These are phyloP conservation scores for Mesocentrotus franciscanus DNA, from an alignment of 53 echinoderm and acorn worm genomes.

Conservation along the genomic window DNA sequence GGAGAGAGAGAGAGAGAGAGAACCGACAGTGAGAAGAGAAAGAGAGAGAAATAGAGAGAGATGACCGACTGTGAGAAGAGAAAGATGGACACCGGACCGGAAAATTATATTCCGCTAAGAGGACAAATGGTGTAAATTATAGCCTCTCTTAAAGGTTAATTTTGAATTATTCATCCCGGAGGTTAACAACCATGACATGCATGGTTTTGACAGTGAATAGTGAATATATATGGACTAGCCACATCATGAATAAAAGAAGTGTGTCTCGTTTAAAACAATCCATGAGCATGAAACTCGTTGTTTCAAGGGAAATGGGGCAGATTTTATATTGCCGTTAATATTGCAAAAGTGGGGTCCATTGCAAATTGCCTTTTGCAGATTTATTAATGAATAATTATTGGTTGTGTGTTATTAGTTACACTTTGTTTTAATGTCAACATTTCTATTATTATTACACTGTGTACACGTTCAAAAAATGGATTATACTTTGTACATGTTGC, in stretches of 20 bases:
- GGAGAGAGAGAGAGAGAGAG: background rate
- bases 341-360: no score
- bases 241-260: background rate
- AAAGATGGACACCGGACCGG: background rate
- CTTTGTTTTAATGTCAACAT: no score
- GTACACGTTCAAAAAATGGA: no score
- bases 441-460: no score
- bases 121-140: background rate
- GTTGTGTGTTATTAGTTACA: no score
- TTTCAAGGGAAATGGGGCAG: no score
- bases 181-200: background rate
- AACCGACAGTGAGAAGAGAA: background rate
- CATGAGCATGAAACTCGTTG: background rate
- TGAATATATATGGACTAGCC: background rate
- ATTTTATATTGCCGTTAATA: no score
- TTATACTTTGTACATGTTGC: no score
- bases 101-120: background rate
- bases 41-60: constrained; percentile 21
- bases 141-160: constrained; percentile 26
- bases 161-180: background rate
- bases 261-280: background rate
- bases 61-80: background rate
- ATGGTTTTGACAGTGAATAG: background rate
- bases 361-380: no score
- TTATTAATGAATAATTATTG: no score